Conservation (phyloP, 2,888 invertebrate genomes). For the Meliscaeva auricollis region DNA sequence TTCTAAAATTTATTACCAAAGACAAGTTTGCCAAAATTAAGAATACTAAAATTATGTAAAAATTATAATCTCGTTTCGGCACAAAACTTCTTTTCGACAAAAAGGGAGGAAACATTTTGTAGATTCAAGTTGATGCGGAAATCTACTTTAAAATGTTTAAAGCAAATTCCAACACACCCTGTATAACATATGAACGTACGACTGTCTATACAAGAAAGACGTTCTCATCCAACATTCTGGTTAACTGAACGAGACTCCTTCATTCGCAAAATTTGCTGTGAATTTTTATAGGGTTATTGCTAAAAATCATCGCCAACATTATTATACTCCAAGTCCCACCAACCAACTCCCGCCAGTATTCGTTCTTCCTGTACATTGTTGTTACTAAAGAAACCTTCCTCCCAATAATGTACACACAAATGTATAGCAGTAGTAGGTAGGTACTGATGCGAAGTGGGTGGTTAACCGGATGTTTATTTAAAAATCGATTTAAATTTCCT, state of each 20-base stretch:
- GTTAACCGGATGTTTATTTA: constrained; percentile 64
- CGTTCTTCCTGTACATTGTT: constrained; percentile 44
- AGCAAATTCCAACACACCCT: not conserved
- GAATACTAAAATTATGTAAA: too few species aligned
- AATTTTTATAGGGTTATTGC: constrained; percentile 69
- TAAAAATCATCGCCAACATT: constrained; percentile 61
- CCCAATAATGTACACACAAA: constrained; percentile 25
- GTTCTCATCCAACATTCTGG: constrained; percentile 53
- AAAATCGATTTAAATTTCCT: constrained; percentile 68
- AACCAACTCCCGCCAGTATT: not conserved
- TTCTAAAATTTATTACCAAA: too few species aligned
- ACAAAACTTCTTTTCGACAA: too few species aligned
- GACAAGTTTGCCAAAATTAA: too few species aligned
- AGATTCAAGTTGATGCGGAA: too few species aligned
- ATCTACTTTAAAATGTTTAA: not conserved
- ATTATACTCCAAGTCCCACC: constrained; percentile 14
- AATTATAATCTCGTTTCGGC: too few species aligned
- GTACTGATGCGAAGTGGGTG: constrained; percentile 50
- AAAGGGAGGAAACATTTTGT: too few species aligned
- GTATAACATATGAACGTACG: not conserved
- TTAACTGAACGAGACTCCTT: constrained; percentile 41
- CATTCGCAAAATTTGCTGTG: constrained; percentile 61
- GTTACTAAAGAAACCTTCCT: constrained; percentile 41
- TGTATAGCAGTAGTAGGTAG: constrained; percentile 37
- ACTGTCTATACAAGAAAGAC: constrained; percentile 30